Evolutionary conservation across 2,113 vertebrate species (phyloP).

Genomic region (Coregonus clupeaformis): DNA sequence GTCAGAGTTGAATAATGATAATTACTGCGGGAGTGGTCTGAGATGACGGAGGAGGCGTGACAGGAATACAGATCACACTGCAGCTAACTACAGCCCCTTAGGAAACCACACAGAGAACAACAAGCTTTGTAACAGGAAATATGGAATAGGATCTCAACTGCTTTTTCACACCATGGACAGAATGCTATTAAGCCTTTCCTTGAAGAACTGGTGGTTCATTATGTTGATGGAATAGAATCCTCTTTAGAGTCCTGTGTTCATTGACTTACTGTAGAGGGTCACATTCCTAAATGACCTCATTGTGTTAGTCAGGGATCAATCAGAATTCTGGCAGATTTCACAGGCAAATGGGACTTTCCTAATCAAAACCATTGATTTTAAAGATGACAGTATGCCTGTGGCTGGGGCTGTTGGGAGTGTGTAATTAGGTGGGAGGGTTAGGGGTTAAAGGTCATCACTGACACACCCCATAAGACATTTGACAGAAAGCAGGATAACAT

Average conservation of each 20-base stretch:
- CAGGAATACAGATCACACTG: conserved; percentile 47
- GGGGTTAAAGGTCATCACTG: conserved; percentile 38
- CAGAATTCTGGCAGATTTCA: not conserved
- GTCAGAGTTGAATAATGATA: conserved; percentile 61
- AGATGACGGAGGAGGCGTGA: conserved; percentile 22
- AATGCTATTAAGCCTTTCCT: no score
- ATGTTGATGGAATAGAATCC: no score
- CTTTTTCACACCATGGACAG: no score
- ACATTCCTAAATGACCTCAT: no score
- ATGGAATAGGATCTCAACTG: not conserved
- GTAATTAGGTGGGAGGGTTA: not conserved
- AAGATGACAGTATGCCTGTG: no score
- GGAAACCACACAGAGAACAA: not conserved
- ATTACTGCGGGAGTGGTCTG: conserved; percentile 43
- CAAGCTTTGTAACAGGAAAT: not conserved
- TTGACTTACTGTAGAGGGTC: no score
- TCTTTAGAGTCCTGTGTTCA: no score
- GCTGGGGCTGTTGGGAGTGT: no score
- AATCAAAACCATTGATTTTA: not conserved
- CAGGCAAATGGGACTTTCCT: not conserved
- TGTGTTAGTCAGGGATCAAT: not conserved
- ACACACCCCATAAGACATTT: conserved; percentile 7
- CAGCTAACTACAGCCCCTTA: not conserved
- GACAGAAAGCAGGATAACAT: conserved; percentile 1
- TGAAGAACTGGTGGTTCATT: no score